These are phyloP conservation scores for Plebejus argus DNA, from an alignment of 2,888 invertebrate species.

Conservation along the genomic window DNA sequence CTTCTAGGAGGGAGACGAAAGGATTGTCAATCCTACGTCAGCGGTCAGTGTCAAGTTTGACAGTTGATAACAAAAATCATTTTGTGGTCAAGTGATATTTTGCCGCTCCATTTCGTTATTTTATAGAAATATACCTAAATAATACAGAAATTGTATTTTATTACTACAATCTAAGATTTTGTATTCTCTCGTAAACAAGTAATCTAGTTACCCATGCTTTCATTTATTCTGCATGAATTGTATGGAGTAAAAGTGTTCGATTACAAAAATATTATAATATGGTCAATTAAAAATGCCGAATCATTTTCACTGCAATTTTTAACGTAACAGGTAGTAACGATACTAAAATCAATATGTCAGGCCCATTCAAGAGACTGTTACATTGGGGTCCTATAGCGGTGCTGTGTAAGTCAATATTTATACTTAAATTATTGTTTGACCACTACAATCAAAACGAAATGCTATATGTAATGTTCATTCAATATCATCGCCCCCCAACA, in stretches of 20 bases:
- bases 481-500: too few relatives aligned
- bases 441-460: too few relatives aligned
- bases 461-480: too few relatives aligned
- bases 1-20: too few relatives aligned
- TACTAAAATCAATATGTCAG: not conserved
- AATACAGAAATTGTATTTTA: too few relatives aligned
- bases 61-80: not conserved
- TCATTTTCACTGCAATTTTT: not conserved
- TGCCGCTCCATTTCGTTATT: not conserved
- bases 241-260: slow-evolving; percentile 48
- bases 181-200: not conserved
- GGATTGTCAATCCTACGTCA: too few relatives aligned
- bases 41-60: not conserved
- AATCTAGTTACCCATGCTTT: not conserved
- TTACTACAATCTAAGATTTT: not conserved
- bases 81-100: not conserved
- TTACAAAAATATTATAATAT: not conserved
- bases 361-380: slow-evolving; percentile 14
- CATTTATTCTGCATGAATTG: not conserved
- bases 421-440: not conserved
- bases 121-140: too few relatives aligned
- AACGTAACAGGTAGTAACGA: not conserved
- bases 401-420: slow-evolving; percentile 36
- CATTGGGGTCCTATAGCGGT: slow-evolving; percentile 26
- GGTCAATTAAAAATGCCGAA: not conserved